Evolutionary conservation across 1,140 invertebrate genomes (phyloP), one percentile per base, ranked within the genome.

Genomic region (Drosophila mauritiana): DNA sequence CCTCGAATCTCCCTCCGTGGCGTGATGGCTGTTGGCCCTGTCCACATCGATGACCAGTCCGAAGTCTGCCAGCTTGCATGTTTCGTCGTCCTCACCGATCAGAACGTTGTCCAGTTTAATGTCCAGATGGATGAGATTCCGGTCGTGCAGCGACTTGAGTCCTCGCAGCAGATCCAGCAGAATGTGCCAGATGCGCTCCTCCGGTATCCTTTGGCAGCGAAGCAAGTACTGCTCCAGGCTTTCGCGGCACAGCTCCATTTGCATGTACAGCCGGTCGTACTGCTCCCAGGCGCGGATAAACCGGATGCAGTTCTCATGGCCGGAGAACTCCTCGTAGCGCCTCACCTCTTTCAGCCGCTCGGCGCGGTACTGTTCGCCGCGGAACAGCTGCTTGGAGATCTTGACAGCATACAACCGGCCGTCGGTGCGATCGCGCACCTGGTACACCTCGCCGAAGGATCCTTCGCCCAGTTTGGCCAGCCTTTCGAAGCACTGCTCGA

Each of bases 51-150:
- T 86, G n/a, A 96, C 94, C 12, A 97, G 91, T 12, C 96, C 96
- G 93, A 97, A 96, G 92, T 97, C 96, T 34, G 95, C 95, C 25
- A 97, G 91, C 89, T 97, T 96, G 81, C 95, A 96, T 65, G 64
- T 93, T 64, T 93, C 94, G 70, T 93, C 94, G 92, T 93, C 93
- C 40, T 94, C 93, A 39, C 94, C 92, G 15, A 94, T 92, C 70
- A 96, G 94, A 49, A 97, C 96, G 92, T 97, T 97, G 25, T 96
- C 96, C 56, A 96, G 94, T 92, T 97, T 97, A 25, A 97, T 95
- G 88, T 97, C 96, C 91, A 96, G 93, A 90, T 97, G 96, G 40
- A 96, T 93, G 37, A 96, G 92, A 90, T 95, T 93, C 45, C 94
- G 92, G 58, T 94, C 93, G 91, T 96, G 95, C 12, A 96, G 92